Evolutionary conservation across 2,797 vertebrate species (phyloP), one percentile per base, ranked within the genome.

Genomic region (Tolypeutes matacus): DNA sequence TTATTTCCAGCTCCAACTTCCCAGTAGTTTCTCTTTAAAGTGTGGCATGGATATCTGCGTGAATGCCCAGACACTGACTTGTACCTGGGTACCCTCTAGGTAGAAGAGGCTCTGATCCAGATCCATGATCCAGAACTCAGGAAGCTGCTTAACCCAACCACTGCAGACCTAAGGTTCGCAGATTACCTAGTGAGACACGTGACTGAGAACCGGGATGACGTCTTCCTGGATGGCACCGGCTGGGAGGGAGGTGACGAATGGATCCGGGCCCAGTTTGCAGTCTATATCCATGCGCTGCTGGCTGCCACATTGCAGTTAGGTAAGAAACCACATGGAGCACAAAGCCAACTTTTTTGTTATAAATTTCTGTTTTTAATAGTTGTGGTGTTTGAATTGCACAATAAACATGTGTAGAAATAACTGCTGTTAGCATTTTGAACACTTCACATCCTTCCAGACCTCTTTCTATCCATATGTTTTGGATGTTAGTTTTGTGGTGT

Each of bases 181-280:
- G 99, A 99, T 97, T 99, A 99, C 97, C 97, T 99, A 96, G 98
- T 99, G 91, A 99, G 99, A 95, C 99, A 99, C 0, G 99, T 99
- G 86, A 99, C 99, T 0, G 99, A 99, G 97, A 99, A 99, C 98
- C 98, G 99, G 0, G 99, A 99, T n/a, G 99, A 99, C 29, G 99
- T 99, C 58, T 99, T 99, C 97, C 98, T 99, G 94, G 99, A 99
- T 27, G 99, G 99, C 96, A 99, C 99, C 0, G 99, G 99, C 95
- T 99, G 99, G 99, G 99, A 99, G 98, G 99, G 99, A 70, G 99
- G 99, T 17, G 99, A 99, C 42, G 99, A 99, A 95, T 99, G 99
- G 99, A 99, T 99, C 98, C 97, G 99, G 85, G 99, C 99, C 46
- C 99, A 99, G 98, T 99, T 99, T 97, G 98, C 98, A 3, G 98